Evolutionary conservation across 2,888 invertebrate genomes (phyloP), one percentile per base, ranked within the genome.

Genomic region (Ischnura elegans): DNA sequence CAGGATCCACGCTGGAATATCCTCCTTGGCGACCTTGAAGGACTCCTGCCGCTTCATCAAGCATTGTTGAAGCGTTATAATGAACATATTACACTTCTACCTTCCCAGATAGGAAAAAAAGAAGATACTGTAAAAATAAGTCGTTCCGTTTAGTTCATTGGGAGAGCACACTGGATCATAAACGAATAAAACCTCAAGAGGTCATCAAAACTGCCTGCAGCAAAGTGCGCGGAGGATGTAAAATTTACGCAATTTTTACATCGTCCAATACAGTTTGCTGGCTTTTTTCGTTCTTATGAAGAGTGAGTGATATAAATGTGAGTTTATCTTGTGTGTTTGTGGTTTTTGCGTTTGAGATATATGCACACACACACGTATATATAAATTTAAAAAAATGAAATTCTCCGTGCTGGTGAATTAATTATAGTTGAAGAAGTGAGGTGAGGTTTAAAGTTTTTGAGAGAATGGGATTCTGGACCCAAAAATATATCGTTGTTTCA

Each of bases 121-220:
- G 76, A 36, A 76, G 36, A 29, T 13, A 29, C 8, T 29, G 36
- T 36, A 76, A 36, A 36, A 16, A 76, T 29, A 36, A 76, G 76
- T 76, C 36, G 29, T 61, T 61, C 61, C 36, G 29, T 76, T 76
- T 76, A 29, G 76, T 76, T 76, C 76, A 76, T 36, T 36, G 76
- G 76, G 76, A 36, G 76, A 36, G 76, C 36, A 36, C 25, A 61
- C 61, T 2, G 61, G 25, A 61, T 61, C n/a, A 61, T 6, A 61
- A 76, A 76, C 29, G 16, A 76, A 16, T 36, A 36, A 36, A 76
- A 76, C 76, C 76, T 76, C 76, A 51, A 66, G 61, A 90, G 61
- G 90, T 61, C 90, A 90, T 90, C 90, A 55, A 90, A 90, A 90
- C 90, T 90, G 90, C 90, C 90, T 90, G 43, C 90, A 90, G 90